Conservation (phyloP, 2,113 vertebrate genomes). For the Sialia sialis region DNA sequence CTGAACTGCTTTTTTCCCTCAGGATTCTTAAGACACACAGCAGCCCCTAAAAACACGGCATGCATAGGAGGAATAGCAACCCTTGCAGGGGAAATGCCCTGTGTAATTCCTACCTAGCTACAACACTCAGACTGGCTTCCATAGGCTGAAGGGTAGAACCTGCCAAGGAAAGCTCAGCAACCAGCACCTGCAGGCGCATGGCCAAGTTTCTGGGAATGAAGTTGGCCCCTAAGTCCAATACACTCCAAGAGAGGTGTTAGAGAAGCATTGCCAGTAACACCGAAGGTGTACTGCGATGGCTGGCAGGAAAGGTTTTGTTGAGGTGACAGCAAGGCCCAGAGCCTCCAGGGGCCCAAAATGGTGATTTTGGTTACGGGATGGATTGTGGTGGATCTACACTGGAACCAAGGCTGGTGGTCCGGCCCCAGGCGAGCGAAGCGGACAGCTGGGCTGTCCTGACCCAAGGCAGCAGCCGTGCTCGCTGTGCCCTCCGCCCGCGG, state of each 20-base stretch:
- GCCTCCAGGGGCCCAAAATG: too few relatives aligned
- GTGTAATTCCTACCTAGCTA: too few relatives aligned
- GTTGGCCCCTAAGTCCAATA: accelerated
- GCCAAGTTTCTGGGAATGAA: neutral
- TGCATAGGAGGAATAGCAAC: accelerated
- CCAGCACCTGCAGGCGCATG: accelerated
- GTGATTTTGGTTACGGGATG: neutral
- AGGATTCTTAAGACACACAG: neutral
- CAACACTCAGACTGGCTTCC: neutral
- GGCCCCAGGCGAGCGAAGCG: neutral
- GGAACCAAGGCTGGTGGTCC: neutral
- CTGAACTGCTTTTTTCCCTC: neutral
- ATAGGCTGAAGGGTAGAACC: accelerated
- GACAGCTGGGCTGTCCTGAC: too few relatives aligned
- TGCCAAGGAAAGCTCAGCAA: neutral
- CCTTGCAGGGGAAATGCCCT: accelerated
- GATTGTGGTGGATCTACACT: neutral
- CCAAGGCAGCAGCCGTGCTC: neutral
- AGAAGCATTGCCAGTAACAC: neutral
- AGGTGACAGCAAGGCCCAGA: accelerated
- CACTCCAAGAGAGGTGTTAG: accelerated
- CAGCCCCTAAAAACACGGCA: neutral
- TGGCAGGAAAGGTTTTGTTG: neutral
- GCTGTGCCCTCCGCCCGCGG: accelerated
- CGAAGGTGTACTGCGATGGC: accelerated